Evolutionary conservation across 2,113 vertebrate genomes (phyloP), one percentile per base, ranked within the genome.

Genomic region (Entelurus aequoreus): DNA sequence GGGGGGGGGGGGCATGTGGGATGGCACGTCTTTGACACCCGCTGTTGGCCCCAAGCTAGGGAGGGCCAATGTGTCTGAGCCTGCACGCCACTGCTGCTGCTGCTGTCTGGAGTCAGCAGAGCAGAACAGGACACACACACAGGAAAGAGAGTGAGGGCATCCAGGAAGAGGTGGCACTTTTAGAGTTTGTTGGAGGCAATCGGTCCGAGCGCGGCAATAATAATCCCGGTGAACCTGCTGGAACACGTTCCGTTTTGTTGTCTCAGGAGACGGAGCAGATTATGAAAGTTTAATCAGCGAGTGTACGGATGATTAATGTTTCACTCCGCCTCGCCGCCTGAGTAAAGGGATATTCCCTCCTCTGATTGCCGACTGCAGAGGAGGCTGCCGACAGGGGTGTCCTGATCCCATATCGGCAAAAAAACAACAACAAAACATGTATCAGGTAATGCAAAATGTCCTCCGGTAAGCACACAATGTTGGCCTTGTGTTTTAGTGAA

Each of bases 21-120:
- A 84, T 79, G 81, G 83, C 80, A 87, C 74, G 80, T 85, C 88
- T 84, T 82, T 87, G 79, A 88, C 87, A 84, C 85, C 72, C 74
- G 68, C 71, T 61, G 74, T 75, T 37, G 77, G 83, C 80, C 71
- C 76, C 66, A 53, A 81, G 71, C 66, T 66, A 69, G 74, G 72
- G 76, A 79, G 78, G 81, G 73, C 66, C 57, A 82, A 78, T 86
- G 84, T 75, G 83, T 82, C 84, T 78, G 63, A 75, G 79, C 75
- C 80, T 80, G 79, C 83, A 78, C 79, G 71, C 74, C 80, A 65
- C 78, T 75, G 84, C 75, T 28, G 28, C 75, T 28, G 28, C 28
- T 84, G 84, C 84, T 86, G 86, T 88, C 84, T 81, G 69, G 36
- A 86, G 74, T 71, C 83, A 85, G 66, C 71, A 66, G 44, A 85